phyloP scores from a whole-genome alignment of 92 coral and sea anemone genomes.

The Muricea muricata region DNA sequence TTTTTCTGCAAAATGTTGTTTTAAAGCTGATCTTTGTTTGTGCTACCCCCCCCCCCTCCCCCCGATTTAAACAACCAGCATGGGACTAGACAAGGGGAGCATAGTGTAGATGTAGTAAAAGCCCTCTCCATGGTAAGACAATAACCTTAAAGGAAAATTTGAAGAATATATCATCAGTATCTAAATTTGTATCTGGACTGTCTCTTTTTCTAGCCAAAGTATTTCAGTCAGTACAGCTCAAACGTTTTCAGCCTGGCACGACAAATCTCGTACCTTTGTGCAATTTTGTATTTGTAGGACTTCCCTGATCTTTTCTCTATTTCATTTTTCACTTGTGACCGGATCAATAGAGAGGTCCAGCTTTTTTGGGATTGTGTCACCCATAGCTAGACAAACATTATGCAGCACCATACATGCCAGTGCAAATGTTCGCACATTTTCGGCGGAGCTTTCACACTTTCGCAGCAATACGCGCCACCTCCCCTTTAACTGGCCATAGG shows the following conservation, averaged over 20 bases:
- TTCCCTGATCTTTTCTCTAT: slow-evolving; percentile 3
- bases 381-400: slow-evolving; percentile 47
- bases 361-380: not conserved
- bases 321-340: not conserved
- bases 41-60: too few relatives aligned
- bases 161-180: too few relatives aligned
- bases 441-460: slow-evolving; percentile 64
- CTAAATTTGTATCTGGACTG: not conserved
- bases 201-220: slow-evolving; percentile 8
- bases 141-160: too few relatives aligned
- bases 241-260: not conserved
- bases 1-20: too few relatives aligned
- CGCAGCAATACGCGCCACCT: slow-evolving; percentile 63
- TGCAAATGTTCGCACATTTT: slow-evolving; percentile 44
- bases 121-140: not conserved
- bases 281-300: slow-evolving; percentile 5
- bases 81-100: too few relatives aligned
- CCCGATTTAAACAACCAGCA: too few relatives aligned
- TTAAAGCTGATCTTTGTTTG: too few relatives aligned
- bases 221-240: slow-evolving; percentile 7
- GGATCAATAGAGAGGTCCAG: slow-evolving; percentile 13
- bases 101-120: too few relatives aligned
- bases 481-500: slow-evolving; percentile 68
- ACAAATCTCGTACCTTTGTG: not conserved
- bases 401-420: slow-evolving; percentile 67